Evolutionary conservation across 1,140 invertebrate species (phyloP), one percentile per base, ranked within the genome.

Genomic region (Cydia amplana): DNA sequence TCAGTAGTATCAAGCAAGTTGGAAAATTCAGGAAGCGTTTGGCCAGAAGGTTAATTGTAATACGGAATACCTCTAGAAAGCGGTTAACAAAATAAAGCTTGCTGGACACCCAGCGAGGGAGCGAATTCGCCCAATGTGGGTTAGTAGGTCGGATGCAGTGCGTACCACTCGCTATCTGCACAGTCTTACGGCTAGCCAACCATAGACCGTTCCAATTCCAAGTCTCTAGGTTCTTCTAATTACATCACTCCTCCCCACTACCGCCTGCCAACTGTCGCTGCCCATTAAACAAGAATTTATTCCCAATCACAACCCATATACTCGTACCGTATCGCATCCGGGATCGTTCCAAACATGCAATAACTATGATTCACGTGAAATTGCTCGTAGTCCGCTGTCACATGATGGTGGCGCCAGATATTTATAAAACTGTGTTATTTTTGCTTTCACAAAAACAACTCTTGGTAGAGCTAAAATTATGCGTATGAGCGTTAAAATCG

Each of bases 91-190:
- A 55, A 49, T 60, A 49, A 63, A 14, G 51, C 36, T 75, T 6
- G 14, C 7, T 20, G 20, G 14, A 60, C 49, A 46, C 20, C 67
- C 14, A 60, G 43, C 46, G 32, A 74, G 72, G 43, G 76, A 60
- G 76, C 64, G 64, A 60, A 74, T 64, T 67, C 28, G 43, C 16
- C n/a, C 18, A 65, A 74, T 63, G 72, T 75, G 49, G 77, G 77
- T 78, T 74, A 78, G 20, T 76, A 75, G 77, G 77, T 75, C 77
- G 72, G 51, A 74, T 70, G 65, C 65, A 70, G 65, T 43, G 65
- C 65, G 65, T 36, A 32, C 65, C 32, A 40, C 65, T 36, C 32
- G 65, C 65, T 40, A 70, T 36, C 65, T 70, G 65, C 32, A 40
- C 65, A 16, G 32, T 70, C 65, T 70, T 70, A 40, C 28, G 32